Evolutionary conservation across 2,113 vertebrate genomes (phyloP).

Genomic region (Hemicordylus capensis): DNA sequence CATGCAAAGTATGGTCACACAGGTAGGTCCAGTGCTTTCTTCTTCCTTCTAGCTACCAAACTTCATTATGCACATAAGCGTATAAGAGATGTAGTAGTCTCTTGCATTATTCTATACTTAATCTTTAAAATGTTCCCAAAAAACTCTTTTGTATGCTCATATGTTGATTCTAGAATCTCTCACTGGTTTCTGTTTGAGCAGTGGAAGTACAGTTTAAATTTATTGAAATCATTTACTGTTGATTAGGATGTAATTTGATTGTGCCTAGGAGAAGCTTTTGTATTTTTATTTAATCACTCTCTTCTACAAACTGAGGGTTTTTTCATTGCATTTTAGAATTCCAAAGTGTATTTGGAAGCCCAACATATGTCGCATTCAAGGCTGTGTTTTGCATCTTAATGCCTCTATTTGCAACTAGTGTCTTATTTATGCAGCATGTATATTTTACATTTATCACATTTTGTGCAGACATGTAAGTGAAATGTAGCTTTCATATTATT

Average conservation of each 20-base stretch:
- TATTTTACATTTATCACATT: background rate
- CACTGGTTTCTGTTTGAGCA: conserved; percentile 9
- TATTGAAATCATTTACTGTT: background rate
- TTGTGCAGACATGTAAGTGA: background rate
- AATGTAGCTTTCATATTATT: background rate
- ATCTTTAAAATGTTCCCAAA: conserved; percentile 28
- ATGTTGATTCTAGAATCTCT: conserved; percentile 3
- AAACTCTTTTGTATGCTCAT: background rate
- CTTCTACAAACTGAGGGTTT: conserved; percentile 20
- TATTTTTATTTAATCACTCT: conserved; percentile 27
- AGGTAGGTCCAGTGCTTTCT: conserved; percentile 81
- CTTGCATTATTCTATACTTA: background rate
- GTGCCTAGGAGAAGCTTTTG: background rate
- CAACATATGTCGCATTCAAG: background rate
- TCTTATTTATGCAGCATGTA: background rate
- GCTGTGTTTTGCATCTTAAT: background rate
- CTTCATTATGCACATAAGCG: background rate
- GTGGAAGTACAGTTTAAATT: conserved; percentile 19
- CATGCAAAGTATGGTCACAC: conserved; percentile 82
- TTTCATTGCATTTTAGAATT: conserved; percentile 1
- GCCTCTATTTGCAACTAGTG: background rate
- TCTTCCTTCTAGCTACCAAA: conserved; percentile 45
- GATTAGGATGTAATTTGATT: conserved; percentile 32
- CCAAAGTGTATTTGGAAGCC: conserved; percentile 13
- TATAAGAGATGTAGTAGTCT: conserved; percentile 30